A percentile compares a stretch with the other conserved stretches of the same genome.
phyloP scores from a whole-genome alignment of 1,140 invertebrate genomes.

The Danaus melanippus region DNA sequence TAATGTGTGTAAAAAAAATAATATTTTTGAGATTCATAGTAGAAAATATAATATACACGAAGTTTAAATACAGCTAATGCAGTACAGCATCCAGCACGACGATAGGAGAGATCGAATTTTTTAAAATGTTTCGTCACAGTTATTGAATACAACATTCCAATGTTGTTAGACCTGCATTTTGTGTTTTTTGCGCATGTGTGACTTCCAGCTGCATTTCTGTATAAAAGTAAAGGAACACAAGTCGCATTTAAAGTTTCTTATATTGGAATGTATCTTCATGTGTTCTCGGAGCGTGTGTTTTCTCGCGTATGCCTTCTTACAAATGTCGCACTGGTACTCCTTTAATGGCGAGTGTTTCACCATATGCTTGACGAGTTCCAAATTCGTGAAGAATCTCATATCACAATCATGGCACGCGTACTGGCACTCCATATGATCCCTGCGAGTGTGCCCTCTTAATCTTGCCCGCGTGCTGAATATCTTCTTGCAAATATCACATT shows the following conservation, averaged over 20 bases:
- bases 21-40: too few relatives aligned
- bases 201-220: conserved; percentile 19
- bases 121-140: neutral
- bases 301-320: conserved; percentile 19
- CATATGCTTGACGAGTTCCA: conserved; percentile 64
- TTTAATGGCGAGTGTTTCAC: conserved; percentile 47
- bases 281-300: conserved; percentile 21
- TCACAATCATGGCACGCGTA: conserved; percentile 53
- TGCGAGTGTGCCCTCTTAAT: conserved; percentile 30
- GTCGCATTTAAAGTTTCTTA: conserved; percentile 19
- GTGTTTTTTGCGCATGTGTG: conserved; percentile 20
- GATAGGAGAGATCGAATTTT: neutral
- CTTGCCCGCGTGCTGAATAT: conserved; percentile 33
- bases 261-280: conserved; percentile 20
- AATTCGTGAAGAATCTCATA: conserved; percentile 42
- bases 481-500: conserved; percentile 50
- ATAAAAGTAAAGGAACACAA: conserved; percentile 16
- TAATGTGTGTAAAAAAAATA: too few relatives aligned
- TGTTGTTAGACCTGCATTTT: neutral
- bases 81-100: neutral
- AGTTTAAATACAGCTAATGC: neutral
- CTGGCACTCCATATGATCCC: conserved; percentile 44
- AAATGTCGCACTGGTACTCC: conserved; percentile 19
- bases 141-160: too few relatives aligned
- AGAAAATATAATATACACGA: neutral